Percentiles rank a stretch among this genome's conserved stretches.
Conservation (phyloP, 2,797 vertebrate genomes). For the Todus mexicanus region DNA sequence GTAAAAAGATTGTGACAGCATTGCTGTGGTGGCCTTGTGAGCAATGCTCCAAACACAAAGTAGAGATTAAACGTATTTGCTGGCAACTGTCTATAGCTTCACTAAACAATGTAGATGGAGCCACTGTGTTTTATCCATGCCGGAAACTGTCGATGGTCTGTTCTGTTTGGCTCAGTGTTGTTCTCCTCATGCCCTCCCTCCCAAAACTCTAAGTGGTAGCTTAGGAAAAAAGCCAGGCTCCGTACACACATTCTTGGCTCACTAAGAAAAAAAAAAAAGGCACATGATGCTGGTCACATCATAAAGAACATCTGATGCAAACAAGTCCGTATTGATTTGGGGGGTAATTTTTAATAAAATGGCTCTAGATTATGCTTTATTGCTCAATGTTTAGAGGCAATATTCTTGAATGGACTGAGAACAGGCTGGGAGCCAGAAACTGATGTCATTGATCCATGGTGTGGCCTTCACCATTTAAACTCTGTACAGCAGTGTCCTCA, state of each 20-base stretch:
- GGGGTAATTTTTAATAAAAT: slow-evolving; percentile 48
- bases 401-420: slow-evolving; percentile 41
- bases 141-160: background rate
- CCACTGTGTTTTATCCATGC: background rate
- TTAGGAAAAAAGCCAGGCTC: background rate
- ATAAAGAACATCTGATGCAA: background rate
- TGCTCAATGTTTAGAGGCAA: slow-evolving; percentile 45
- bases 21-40: background rate
- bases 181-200: background rate
- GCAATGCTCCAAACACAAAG: background rate
- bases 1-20: background rate
- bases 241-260: background rate
- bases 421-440: background rate
- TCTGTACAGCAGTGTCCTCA: slow-evolving; percentile 24
- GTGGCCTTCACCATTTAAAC: slow-evolving; percentile 51
- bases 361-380: background rate
- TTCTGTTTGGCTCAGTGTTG: slow-evolving; percentile 9
- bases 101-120: background rate
- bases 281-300: background rate
- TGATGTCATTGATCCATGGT: background rate
- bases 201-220: background rate
- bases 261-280: background rate
- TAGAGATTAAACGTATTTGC: slow-evolving; percentile 18
- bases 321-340: slow-evolving; percentile 6
- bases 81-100: slow-evolving; percentile 17